Conservation (phyloP, 2,113 vertebrate species). For the Pardalotus punctatus region DNA sequence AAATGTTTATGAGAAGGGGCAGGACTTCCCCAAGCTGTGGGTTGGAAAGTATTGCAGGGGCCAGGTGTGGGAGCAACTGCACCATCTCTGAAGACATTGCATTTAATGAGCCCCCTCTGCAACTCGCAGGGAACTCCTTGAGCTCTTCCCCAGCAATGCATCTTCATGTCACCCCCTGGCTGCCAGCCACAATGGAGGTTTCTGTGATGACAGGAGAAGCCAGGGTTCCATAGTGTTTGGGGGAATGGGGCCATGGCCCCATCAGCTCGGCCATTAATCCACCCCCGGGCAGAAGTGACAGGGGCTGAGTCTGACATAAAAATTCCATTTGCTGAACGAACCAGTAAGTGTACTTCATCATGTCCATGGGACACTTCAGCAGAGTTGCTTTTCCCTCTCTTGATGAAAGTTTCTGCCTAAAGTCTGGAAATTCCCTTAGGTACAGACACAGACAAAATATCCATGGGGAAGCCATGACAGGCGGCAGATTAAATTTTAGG, state of each 20-base stretch:
- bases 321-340: slow-evolving; percentile 20
- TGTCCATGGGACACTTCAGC: not conserved
- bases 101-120: fast-evolving
- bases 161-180: not conserved
- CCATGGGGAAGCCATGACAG: not conserved
- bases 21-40: not conserved
- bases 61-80: not conserved
- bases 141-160: not conserved
- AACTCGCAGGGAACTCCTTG: not conserved
- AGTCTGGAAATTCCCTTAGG: not conserved
- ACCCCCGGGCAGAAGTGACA: not conserved
- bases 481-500: not conserved
- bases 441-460: not conserved
- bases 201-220: not conserved
- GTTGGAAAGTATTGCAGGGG: not conserved
- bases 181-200: not conserved
- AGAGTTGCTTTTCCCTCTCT: not conserved
- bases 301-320: not conserved
- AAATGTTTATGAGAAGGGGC: not conserved
- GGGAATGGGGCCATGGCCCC: fast-evolving
- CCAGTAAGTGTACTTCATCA: not conserved
- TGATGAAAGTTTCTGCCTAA: not conserved
- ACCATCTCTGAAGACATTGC: fast-evolving
- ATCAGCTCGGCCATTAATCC: not conserved
- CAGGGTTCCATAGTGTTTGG: not conserved